phyloP scores from a whole-genome alignment of 2,888 invertebrate species.

The Epinotia nisella region DNA sequence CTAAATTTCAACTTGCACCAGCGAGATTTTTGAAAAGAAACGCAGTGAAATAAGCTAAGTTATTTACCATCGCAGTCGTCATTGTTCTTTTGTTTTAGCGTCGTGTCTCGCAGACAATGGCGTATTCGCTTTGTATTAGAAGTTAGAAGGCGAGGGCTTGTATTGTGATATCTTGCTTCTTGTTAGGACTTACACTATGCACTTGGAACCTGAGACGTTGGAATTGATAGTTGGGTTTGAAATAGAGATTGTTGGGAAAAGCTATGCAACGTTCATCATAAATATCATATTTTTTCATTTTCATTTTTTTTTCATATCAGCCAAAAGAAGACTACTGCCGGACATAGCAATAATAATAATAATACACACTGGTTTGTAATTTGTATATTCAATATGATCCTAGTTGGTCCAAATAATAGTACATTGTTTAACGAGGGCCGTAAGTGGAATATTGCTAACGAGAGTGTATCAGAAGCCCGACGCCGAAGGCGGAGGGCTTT shows the following conservation, averaged over 20 bases:
- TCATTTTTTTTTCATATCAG: too few species aligned
- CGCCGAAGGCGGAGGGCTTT: too few species aligned
- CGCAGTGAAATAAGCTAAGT: conserved; percentile 25
- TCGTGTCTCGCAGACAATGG: conserved; percentile 39
- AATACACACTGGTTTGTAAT: too few species aligned
- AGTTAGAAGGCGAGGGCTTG: conserved; percentile 23
- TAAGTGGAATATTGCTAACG: too few species aligned
- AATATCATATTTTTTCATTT: too few species aligned
- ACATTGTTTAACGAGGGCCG: too few species aligned
- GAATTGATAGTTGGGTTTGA: not conserved
- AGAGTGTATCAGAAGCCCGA: too few species aligned
- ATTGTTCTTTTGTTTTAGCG: conserved; percentile 42
- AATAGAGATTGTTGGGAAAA: not conserved
- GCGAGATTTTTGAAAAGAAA: conserved; percentile 21
- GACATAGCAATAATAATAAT: too few species aligned
- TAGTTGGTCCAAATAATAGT: too few species aligned
- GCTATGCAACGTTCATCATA: too few species aligned
- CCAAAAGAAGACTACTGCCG: too few species aligned
- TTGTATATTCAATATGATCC: too few species aligned
- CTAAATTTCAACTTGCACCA: conserved; percentile 2
- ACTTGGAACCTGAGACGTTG: not conserved
- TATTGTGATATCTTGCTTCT: conserved; percentile 28
- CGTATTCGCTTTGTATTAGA: conserved; percentile 21
- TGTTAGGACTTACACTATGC: conserved; percentile 21
- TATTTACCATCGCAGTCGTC: conserved; percentile 33